These are phyloP conservation scores for Peromyscus polionotus DNA, from an alignment of 2,113 vertebrate genomes.

Conservation along the genomic window DNA sequence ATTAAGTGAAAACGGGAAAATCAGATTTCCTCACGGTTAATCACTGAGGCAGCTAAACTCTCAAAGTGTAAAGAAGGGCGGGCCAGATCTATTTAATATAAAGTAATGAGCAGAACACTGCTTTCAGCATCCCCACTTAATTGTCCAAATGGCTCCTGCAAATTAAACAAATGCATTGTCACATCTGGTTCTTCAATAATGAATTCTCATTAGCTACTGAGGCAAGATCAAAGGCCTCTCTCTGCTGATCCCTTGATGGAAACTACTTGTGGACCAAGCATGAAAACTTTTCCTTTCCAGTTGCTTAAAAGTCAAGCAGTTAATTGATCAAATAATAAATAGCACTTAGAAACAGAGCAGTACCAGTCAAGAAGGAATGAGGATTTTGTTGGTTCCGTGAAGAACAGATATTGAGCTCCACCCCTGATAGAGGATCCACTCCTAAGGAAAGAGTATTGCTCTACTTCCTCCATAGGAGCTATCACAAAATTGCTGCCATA, in stretches of 20 bases:
- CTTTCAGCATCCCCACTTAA: slow-evolving; percentile 22
- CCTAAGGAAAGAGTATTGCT: neutral
- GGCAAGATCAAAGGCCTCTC: neutral
- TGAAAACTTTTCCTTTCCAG: neutral
- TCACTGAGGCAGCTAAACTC: neutral
- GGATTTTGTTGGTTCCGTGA: slow-evolving; percentile 6
- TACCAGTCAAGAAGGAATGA: neutral
- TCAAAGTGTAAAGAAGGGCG: neutral
- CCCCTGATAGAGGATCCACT: neutral
- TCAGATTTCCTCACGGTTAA: neutral
- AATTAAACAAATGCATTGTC: slow-evolving; percentile 18
- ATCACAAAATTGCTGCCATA: neutral
- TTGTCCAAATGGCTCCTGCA: neutral
- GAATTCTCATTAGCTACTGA: slow-evolving; percentile 27
- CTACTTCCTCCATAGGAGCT: neutral
- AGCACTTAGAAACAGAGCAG: neutral
- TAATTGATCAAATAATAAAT: neutral
- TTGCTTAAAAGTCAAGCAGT: slow-evolving; percentile 52
- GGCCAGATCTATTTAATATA: neutral
- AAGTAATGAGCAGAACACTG: slow-evolving; percentile 41
- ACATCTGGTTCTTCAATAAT: neutral
- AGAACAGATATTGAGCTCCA: neutral
- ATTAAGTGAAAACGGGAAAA: neutral
- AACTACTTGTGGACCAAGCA: neutral
- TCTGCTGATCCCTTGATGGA: neutral